These are phyloP conservation scores for Hirudinaria manillensis DNA, from an alignment of 2,888 invertebrate genomes.

Conservation along the genomic window DNA sequence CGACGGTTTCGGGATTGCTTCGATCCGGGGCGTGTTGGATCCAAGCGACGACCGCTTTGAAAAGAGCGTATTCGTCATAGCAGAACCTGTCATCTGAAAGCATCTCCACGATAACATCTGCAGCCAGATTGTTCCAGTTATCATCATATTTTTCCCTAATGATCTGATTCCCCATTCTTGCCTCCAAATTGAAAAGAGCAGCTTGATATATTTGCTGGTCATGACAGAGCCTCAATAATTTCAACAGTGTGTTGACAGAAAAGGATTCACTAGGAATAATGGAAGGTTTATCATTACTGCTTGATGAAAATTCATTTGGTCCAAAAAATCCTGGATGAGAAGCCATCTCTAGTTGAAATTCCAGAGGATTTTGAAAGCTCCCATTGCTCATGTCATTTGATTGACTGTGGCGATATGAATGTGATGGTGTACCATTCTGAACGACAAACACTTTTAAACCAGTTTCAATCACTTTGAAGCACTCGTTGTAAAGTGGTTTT, in stretches of 20 bases:
- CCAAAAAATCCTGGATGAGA: constrained; percentile 14
- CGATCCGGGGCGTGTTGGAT: neutral
- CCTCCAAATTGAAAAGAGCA: constrained; percentile 39
- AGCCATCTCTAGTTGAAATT: neutral
- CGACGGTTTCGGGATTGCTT: neutral
- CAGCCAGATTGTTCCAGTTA: constrained; percentile 37
- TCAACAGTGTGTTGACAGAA: constrained; percentile 36
- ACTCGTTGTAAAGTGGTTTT: constrained; percentile 46
- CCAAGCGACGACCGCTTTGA: constrained; percentile 33
- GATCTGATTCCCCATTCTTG: constrained; percentile 37
- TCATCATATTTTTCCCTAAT: constrained; percentile 33
- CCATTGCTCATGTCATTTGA: constrained; percentile 17
- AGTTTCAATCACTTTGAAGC: constrained; percentile 41
- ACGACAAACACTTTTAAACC: constrained; percentile 40
- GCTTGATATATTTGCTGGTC: constrained; percentile 35
- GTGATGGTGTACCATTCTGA: constrained; percentile 2
- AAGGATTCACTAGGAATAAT: constrained; percentile 39
- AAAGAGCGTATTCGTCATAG: constrained; percentile 37
- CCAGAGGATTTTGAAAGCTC: neutral
- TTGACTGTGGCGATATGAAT: neutral
- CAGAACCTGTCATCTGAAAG: constrained; percentile 36
- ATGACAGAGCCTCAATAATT: constrained; percentile 36
- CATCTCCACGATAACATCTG: constrained; percentile 35
- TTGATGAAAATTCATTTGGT: neutral
- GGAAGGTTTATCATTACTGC: neutral